phyloP scores from a whole-genome alignment of 2,797 vertebrate species.

The Heliangelus exortis region DNA sequence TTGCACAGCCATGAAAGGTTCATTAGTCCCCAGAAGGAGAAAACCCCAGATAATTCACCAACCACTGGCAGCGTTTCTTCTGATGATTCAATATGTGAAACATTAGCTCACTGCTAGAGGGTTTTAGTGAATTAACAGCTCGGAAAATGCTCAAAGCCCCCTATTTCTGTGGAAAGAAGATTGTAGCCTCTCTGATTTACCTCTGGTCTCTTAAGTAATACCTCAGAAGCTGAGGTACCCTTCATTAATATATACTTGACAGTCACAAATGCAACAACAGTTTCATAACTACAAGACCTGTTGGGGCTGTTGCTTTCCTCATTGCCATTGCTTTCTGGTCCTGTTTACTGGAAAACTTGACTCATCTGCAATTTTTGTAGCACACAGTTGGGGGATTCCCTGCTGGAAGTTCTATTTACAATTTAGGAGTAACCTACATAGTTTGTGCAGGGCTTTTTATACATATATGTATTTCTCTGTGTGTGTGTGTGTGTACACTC shows the following conservation, averaged over 20 bases:
- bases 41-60: neutral
- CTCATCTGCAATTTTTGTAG: slow-evolving; percentile 27
- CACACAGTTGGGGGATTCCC: slow-evolving; percentile 19
- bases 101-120: neutral
- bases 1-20: neutral
- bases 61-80: neutral
- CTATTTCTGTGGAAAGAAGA: neutral
- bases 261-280: neutral
- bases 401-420: slow-evolving; percentile 10
- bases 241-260: neutral
- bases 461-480: no score
- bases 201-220: neutral
- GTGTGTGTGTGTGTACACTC: no score
- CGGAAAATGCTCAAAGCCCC: neutral
- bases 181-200: neutral
- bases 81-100: neutral
- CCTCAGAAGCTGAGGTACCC: neutral
- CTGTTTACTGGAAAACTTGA: slow-evolving; percentile 40
- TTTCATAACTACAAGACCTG: neutral
- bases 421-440: neutral
- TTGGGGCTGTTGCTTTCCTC: neutral
- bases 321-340: neutral
- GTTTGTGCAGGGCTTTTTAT: neutral
- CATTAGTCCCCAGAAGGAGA: neutral
- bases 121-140: slow-evolving; percentile 9